phyloP scores from a whole-genome alignment of 2,888 invertebrate genomes.

The Lochmaea capreae region DNA sequence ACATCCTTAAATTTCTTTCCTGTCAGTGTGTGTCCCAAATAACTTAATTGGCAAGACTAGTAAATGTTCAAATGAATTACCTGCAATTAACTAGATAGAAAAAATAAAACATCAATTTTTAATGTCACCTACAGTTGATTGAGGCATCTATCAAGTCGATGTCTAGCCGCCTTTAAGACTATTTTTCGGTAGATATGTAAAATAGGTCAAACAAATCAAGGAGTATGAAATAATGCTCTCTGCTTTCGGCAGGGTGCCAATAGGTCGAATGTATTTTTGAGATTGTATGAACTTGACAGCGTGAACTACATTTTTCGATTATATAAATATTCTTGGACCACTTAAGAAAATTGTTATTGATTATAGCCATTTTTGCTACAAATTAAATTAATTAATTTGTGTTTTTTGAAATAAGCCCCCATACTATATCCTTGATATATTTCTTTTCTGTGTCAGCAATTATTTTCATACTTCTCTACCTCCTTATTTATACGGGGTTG shows the following conservation, averaged over 20 bases:
- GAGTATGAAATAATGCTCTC: neutral
- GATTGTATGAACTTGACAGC: constrained; percentile 20
- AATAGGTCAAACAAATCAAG: constrained; percentile 8
- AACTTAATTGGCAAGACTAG: no score
- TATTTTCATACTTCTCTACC: no score
- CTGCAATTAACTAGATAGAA: neutral
- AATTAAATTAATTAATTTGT: no score
- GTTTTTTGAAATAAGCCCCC: no score
- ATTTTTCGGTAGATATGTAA: neutral
- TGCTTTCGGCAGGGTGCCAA: constrained; percentile 18
- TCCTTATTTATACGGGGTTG: no score
- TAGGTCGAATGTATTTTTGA: constrained; percentile 11
- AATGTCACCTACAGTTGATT: neutral
- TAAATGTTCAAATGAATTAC: no score
- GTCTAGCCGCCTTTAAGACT: neutral
- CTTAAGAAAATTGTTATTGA: neutral
- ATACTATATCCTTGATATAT: no score
- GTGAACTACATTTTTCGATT: constrained; percentile 18
- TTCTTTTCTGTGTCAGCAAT: no score
- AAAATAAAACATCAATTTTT: neutral
- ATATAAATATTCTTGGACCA: neutral
- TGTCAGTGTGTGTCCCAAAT: no score
- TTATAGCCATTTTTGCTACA: neutral
- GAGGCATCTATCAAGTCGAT: neutral
- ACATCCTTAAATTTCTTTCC: no score